These are phyloP conservation scores for Seladonia tumulorum DNA, from an alignment of 2,888 invertebrate species.

Conservation along the genomic window DNA sequence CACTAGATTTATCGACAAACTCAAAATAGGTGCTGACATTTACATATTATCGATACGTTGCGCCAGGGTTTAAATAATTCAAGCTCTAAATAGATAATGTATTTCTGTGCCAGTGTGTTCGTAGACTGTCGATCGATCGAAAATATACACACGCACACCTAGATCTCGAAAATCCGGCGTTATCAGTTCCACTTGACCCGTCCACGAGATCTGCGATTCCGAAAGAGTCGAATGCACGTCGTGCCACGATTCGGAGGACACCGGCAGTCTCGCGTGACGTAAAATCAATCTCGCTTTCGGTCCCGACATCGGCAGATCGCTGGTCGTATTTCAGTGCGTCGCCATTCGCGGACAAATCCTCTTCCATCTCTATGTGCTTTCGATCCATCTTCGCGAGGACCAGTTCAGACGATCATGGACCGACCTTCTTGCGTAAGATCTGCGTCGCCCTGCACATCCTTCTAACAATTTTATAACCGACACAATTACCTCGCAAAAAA, in stretches of 20 bases:
- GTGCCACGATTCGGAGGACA: constrained; percentile 43
- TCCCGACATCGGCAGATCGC: constrained; percentile 37
- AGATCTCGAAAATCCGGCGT: not conserved
- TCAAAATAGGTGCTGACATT: not conserved
- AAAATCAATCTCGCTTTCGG: constrained; percentile 54
- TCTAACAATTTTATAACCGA: too few species aligned
- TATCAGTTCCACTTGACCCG: constrained; percentile 23
- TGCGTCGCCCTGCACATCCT: not conserved
- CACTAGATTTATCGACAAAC: not conserved
- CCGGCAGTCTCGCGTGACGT: constrained; percentile 50
- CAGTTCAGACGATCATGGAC: constrained; percentile 20
- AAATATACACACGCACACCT: not conserved
- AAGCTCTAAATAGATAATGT: not conserved
- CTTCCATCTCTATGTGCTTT: constrained; percentile 49
- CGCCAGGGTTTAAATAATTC: not conserved
- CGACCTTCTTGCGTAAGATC: constrained; percentile 18
- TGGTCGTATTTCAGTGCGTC: constrained; percentile 42
- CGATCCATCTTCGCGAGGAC: constrained; percentile 47
- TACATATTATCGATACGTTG: not conserved
- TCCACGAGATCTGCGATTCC: not conserved
- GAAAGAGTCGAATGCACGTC: constrained; percentile 33
- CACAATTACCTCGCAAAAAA: too few species aligned
- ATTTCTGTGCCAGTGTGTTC: not conserved
- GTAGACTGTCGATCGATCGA: not conserved
- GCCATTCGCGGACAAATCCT: constrained; percentile 12